phyloP scores from a whole-genome alignment of 2,888 invertebrate species.

The Athetis lepigone region DNA sequence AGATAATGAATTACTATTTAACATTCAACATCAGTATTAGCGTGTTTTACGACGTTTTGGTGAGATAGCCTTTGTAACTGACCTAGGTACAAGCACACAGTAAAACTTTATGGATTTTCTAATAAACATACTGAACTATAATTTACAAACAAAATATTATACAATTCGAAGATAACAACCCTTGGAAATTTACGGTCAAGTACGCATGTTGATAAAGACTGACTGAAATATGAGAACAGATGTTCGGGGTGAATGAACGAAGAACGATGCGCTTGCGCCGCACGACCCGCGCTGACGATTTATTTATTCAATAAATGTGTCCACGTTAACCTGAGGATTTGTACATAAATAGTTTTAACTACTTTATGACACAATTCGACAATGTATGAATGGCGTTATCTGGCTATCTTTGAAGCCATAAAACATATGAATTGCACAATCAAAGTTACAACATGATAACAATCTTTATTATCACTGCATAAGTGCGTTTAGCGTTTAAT shows the following conservation, averaged over 20 bases:
- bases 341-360: constrained; percentile 69
- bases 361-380: constrained; percentile 60
- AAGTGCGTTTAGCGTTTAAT: constrained; percentile 52
- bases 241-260: constrained; percentile 86
- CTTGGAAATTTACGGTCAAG: constrained; percentile 70
- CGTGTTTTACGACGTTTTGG: constrained; percentile 49
- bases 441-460: constrained; percentile 49
- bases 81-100: constrained; percentile 60
- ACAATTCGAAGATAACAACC: constrained; percentile 60
- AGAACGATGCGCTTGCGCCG: constrained; percentile 72
- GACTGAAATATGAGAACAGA: constrained; percentile 88
- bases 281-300: constrained; percentile 72
- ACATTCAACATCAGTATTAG: constrained; percentile 53
- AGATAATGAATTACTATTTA: constrained; percentile 50
- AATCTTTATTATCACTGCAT: constrained; percentile 59
- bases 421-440: constrained; percentile 57
- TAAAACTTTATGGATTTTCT: constrained; percentile 56
- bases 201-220: constrained; percentile 78
- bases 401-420: constrained; percentile 48
- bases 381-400: constrained; percentile 60
- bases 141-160: constrained; percentile 56
- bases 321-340: constrained; percentile 74
- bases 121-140: constrained; percentile 53
- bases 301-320: constrained; percentile 72
- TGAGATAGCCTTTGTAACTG: constrained; percentile 60